Conservation (phyloP, 2,797 vertebrate species). For the Phrynocephalus vlangalii region DNA sequence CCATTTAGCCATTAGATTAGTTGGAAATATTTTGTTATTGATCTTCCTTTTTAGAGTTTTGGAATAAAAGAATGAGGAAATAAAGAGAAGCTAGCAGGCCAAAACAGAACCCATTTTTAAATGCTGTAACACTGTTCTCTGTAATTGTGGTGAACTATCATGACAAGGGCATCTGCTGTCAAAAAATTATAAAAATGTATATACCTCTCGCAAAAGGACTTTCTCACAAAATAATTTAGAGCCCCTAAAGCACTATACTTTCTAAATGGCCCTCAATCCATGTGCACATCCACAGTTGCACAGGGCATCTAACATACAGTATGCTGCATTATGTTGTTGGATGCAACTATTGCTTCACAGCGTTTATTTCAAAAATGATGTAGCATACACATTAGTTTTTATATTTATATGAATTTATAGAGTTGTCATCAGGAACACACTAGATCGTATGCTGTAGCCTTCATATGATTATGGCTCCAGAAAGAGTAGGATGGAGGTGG, state of each 20-base stretch:
- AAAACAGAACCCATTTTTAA: background rate
- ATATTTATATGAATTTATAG: background rate
- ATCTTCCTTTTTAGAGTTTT: background rate
- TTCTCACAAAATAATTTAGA: too few relatives aligned
- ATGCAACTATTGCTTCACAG: background rate
- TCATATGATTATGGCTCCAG: background rate
- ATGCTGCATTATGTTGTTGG: background rate
- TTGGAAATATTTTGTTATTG: too few relatives aligned
- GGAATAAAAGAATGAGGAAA: background rate
- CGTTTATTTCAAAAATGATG: background rate
- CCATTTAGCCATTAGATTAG: background rate
- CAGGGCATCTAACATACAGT: background rate
- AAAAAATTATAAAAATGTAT: background rate
- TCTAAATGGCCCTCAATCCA: background rate
- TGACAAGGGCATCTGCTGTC: background rate
- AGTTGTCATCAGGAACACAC: background rate
- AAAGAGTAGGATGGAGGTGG: background rate
- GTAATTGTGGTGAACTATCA: background rate
- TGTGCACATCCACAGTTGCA: background rate
- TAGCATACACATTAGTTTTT: background rate
- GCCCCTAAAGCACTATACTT: background rate
- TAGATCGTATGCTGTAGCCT: background rate
- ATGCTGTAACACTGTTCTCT: background rate
- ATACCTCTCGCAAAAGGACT: background rate
- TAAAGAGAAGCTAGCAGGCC: background rate